Conservation (phyloP, 2,888 invertebrate genomes). For the Heliconius charithonia region DNA sequence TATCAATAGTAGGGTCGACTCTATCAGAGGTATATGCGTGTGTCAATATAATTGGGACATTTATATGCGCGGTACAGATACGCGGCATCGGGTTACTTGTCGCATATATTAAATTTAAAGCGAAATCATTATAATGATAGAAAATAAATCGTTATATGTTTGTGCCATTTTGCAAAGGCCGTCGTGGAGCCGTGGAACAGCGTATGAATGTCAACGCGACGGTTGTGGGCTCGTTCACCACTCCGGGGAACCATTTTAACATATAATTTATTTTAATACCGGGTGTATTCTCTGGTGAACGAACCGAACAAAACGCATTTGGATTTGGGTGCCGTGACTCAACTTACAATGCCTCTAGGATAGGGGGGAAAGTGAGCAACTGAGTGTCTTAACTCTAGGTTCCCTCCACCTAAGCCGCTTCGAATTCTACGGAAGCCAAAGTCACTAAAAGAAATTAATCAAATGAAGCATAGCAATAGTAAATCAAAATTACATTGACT, state of each 20-base stretch:
- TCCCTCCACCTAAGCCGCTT: background rate
- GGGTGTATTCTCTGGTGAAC: too few species aligned
- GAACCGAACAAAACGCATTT: too few species aligned
- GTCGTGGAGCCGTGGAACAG: background rate
- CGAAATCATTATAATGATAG: slow-evolving; percentile 27
- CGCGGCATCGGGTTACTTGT: slow-evolving; percentile 40
- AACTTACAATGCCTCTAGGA: too few species aligned
- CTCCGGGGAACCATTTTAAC: too few species aligned
- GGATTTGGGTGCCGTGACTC: too few species aligned
- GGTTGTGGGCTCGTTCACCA: too few species aligned
- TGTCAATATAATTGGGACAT: slow-evolving; percentile 45
- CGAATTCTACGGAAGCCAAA: background rate
- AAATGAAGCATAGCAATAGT: background rate
- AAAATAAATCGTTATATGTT: slow-evolving; percentile 8
- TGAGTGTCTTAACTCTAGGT: background rate
- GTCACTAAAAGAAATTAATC: background rate
- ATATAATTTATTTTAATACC: too few species aligned
- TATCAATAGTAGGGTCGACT: slow-evolving; percentile 41
- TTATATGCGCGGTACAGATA: slow-evolving; percentile 44
- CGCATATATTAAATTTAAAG: slow-evolving; percentile 40
- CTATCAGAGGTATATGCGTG: slow-evolving; percentile 42
- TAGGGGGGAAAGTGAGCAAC: too few species aligned
- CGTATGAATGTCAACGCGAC: too few species aligned
- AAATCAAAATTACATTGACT: slow-evolving; percentile 11
- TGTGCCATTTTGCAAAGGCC: background rate